A percentile compares a stretch with the other conserved stretches of the same genome.
These are phyloP conservation scores for Hecatera dysodea DNA, from an alignment of 2,888 invertebrate genomes.

Conservation along the genomic window DNA sequence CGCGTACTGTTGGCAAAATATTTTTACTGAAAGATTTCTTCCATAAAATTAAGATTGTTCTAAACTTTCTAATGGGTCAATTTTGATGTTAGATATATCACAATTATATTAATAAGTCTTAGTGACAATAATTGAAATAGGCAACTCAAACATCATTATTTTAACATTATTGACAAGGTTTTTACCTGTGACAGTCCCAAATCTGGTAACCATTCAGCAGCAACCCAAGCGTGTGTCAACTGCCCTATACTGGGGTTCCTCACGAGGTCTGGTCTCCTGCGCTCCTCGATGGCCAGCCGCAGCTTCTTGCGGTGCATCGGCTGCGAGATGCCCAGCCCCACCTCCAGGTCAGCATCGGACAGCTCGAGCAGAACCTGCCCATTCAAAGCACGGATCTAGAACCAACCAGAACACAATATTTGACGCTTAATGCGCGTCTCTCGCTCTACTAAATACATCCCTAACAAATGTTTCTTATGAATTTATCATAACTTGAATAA, in stretches of 20 bases:
- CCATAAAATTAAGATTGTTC: no score
- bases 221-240: constrained; percentile 98
- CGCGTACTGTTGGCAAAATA: constrained; percentile 92
- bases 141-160: not conserved
- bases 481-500: constrained; percentile 38
- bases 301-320: constrained; percentile 98
- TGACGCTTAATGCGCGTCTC: constrained; percentile 89
- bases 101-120: not conserved
- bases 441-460: constrained; percentile 67
- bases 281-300: constrained; percentile 97
- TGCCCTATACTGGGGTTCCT: constrained; percentile 97
- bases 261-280: constrained; percentile 96
- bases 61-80: no score
- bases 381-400: constrained; percentile 93
- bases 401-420: constrained; percentile 91
- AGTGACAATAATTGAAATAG: no score
- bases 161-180: not conserved
- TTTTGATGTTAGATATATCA: not conserved
- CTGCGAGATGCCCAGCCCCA: constrained; percentile 97
- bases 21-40: not conserved
- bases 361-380: constrained; percentile 97
- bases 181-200: constrained; percentile 94
- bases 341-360: constrained; percentile 97
- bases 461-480: constrained; percentile 47
- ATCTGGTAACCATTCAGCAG: constrained; percentile 97